Evolutionary conservation across 2,113 vertebrate species (phyloP).

Genomic region (Pandion haliaetus): DNA sequence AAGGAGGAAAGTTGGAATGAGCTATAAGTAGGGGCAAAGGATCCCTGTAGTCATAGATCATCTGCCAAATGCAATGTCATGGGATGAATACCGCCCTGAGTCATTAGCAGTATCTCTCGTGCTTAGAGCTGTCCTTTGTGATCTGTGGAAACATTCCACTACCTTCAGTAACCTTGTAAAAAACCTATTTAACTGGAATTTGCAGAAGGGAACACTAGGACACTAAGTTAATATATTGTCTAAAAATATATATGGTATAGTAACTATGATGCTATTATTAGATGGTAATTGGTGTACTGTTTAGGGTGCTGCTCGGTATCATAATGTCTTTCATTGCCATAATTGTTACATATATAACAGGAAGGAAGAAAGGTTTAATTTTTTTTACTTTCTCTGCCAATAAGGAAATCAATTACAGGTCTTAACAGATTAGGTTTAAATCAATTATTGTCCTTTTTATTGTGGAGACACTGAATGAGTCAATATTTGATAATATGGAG

Average conservation of each 20-base stretch:
- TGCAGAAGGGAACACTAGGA: not conserved
- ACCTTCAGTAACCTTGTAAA: not conserved
- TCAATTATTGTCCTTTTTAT: not conserved
- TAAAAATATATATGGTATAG: not conserved
- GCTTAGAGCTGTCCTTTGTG: not conserved
- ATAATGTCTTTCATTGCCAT: not conserved
- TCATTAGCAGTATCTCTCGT: not conserved
- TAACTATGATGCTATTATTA: not conserved
- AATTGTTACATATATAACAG: not conserved
- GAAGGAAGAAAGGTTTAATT: not conserved
- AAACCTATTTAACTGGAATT: not conserved
- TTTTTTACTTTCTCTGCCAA: not conserved
- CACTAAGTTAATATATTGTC: not conserved
- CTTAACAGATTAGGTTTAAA: not conserved
- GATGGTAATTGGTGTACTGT: fast-evolving
- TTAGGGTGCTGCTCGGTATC: not conserved
- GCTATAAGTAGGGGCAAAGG: conserved; percentile 6
- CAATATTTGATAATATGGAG: not conserved
- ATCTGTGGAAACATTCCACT: not conserved
- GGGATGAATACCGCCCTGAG: not conserved
- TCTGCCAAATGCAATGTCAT: not conserved
- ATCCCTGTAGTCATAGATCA: conserved; percentile 21
- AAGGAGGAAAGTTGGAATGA: conserved; percentile 4
- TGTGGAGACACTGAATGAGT: not conserved
- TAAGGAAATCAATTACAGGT: not conserved